Evolutionary conservation across 2,888 invertebrate species (phyloP), one percentile per base, ranked within the genome.

Genomic region (Leptopilina myrica): DNA sequence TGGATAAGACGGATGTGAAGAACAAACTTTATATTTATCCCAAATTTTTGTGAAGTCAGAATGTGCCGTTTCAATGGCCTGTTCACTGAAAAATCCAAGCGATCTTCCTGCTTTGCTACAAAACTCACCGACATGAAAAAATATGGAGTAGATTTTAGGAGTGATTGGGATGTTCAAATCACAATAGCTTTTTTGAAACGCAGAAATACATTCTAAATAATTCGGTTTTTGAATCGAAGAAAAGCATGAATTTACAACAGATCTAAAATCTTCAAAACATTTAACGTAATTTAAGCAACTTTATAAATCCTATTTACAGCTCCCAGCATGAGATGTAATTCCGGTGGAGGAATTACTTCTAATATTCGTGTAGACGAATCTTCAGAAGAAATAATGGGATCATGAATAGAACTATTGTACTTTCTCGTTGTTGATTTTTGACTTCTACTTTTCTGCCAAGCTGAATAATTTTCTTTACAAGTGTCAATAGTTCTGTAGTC

Each of bases 11-110:
- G 65, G 65, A 65, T 65, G 33, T 26, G 65, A 65, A 65, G 65
- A 14, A 65, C 12, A 20, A 14, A 65, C 65, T 59, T 59, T 33
- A 33, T 33, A 33, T 33, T 33, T 33, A 33, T 33, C 33, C 33
- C 33, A 33, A 33, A 33, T 33, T 33, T 33, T 33, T 33, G 33
- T 33, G 2, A 33, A 33, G 33, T 33, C 33, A 33, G 33, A 33
- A 33, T 33, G 33, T 33, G 33, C 33, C 33, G 33, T 33, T 33
- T 33, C 2, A 33, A 33, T 1, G 33, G 33, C 33, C 33, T 33
- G 59, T 65, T 65, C 65, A 43, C 65, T 65, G 66, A 20, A 65
- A 65, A 65, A 65, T 65, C 66, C 43, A 65, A 65, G 66, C 66
- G 66, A 65, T 65, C n/a, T 65, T 65, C 66, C 66, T 65, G 66